Base-by-base conservation (phyloP, 2,797 vertebrate genomes). In the Champsocephalus gunnari region DNA sequence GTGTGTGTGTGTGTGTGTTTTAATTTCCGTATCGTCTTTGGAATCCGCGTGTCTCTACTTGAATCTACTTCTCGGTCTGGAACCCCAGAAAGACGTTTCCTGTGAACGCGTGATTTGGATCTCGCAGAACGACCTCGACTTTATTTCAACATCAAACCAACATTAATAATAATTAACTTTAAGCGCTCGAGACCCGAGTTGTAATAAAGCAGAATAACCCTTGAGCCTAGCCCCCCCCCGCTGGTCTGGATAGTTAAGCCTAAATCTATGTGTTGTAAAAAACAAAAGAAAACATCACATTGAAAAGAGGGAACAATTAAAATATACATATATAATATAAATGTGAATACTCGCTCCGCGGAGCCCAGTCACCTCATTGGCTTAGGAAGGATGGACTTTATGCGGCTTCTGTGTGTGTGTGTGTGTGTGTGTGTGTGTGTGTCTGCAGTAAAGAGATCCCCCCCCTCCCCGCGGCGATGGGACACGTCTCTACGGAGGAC, bases 251-350 rank as follows among this genome's bases (percentile, higher is more conserved):
- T 80, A 66, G 71, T 84, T 74, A 66, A 66, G 64, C 74, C 75
- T 72, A 87, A 78, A 82, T 83, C 79, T 87, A 80, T 75, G 71
- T 83, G 62, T 76, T 87, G 78, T 88, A 85, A 75, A 91, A 90
- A 91, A 75, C 75, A 66, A 58, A 72, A 49, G 44, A 28, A 72
- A 17, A 44, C 81, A 82, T 93, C 91, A 95, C 91, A 91, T 94
- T 92, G 86, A 93, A 93, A 93, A 92, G 88, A 92, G 91, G 90
- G 88, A 94, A 94, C 91, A 89, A 88, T 91, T 92, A 81, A 93
- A 94, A 93, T 92, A 80, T 91, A 92, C 88, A 94, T 81, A 81
- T 80, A 89, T 84, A 81, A 89, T 86, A 92, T 88, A 89, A 87
- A 88, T 88, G 90, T 94, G 87, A 93, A 93, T 91, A 94, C 93